A percentile compares a stretch with the other conserved stretches of the same genome.
Evolutionary conservation across 2,888 invertebrate species (phyloP).

Genomic region (Eupithecia inturbata): DNA sequence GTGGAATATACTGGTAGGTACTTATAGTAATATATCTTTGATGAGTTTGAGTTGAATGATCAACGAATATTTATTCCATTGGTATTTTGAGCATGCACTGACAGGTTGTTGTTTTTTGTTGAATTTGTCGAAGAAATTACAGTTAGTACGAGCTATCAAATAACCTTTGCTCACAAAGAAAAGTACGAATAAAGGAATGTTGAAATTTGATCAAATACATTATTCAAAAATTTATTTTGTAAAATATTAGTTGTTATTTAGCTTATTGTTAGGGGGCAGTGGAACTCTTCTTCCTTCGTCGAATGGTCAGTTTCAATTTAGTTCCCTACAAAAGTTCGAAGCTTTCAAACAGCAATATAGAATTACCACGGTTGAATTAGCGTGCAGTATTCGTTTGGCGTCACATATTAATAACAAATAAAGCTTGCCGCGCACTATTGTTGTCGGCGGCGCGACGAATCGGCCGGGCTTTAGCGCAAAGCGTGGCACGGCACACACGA

Average conservation of each 20-base stretch:
- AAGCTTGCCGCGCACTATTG: slow-evolving; percentile 72
- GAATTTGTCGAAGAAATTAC: not conserved
- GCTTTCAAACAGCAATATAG: slow-evolving; percentile 5
- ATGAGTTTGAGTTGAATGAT: slow-evolving; percentile 9
- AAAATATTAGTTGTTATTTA: not conserved
- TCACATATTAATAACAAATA: slow-evolving; percentile 78
- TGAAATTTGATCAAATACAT: not conserved
- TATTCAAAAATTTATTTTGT: not conserved
- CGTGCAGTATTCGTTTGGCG: slow-evolving; percentile 73
- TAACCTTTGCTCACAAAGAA: not conserved
- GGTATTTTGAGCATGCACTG: not conserved
- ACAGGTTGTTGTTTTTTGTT: not conserved
- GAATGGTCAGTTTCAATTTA: not conserved
- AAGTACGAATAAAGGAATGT: not conserved
- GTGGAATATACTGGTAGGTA: slow-evolving; percentile 23
- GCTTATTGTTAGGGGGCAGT: not conserved
- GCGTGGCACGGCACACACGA: slow-evolving; percentile 52
- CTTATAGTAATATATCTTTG: slow-evolving; percentile 4
- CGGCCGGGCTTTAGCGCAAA: slow-evolving; percentile 64
- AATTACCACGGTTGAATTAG: slow-evolving; percentile 66
- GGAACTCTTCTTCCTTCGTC: not conserved
- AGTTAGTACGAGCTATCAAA: not conserved
- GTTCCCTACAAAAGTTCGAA: not conserved
- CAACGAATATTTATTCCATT: not conserved
- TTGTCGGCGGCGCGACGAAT: slow-evolving; percentile 67